A percentile compares a stretch with the other conserved stretches of the same genome.
phyloP scores from a whole-genome alignment of 2,113 vertebrate genomes.

The Ancistrus triradiatus region DNA sequence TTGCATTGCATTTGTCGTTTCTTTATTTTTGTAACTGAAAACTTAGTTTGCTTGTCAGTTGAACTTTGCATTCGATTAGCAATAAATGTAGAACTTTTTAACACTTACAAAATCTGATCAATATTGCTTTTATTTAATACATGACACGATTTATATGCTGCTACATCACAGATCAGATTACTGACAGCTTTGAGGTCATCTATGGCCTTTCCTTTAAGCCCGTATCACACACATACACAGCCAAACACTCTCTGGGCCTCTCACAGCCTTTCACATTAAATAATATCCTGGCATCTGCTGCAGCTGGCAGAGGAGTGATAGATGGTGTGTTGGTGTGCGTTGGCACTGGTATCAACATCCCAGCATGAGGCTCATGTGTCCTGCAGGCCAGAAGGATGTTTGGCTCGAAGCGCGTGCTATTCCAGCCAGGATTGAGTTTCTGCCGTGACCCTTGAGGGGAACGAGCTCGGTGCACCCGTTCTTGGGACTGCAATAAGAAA shows the following conservation, averaged over 20 bases:
- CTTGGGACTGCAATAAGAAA: conserved; percentile 37
- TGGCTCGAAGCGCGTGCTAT: conserved; percentile 31
- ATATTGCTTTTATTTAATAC: too few relatives aligned
- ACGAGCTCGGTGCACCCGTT: conserved; percentile 9
- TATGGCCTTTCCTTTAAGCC: conserved; percentile 14
- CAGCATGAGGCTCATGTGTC: conserved; percentile 3
- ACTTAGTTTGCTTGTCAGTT: too few relatives aligned
- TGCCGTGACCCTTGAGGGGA: conserved; percentile 7
- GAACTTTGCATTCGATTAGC: too few relatives aligned
- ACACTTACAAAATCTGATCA: too few relatives aligned
- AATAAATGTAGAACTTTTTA: too few relatives aligned
- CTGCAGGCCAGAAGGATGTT: conserved; percentile 9
- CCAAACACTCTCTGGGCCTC: not conserved
- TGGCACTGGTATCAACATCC: conserved; percentile 34
- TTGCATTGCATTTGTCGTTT: too few relatives aligned
- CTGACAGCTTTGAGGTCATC: conserved; percentile 9
- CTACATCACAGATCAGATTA: conserved; percentile 1
- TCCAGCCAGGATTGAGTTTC: conserved; percentile 53
- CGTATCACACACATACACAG: not conserved
- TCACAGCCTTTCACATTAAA: conserved; percentile 23
- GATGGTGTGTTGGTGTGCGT: conserved; percentile 41
- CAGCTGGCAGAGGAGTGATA: conserved; percentile 50
- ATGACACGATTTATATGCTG: too few relatives aligned
- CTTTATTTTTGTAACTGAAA: too few relatives aligned
- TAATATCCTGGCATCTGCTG: conserved; percentile 44